Base-by-base conservation (phyloP, 2,888 invertebrate genomes). In the Allacma fusca region DNA sequence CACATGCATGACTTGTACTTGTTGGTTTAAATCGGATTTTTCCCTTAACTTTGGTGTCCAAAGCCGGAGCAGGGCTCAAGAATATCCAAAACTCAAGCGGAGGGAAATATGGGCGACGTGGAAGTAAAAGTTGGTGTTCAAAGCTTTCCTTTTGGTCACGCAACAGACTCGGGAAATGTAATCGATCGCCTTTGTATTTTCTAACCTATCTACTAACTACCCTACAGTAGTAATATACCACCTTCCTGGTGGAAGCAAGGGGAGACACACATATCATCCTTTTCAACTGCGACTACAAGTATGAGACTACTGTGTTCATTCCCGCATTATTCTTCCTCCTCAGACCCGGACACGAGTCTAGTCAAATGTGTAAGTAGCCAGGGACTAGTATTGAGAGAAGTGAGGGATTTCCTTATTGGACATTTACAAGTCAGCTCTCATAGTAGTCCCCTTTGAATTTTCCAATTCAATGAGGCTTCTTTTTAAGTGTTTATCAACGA, bases 141-240 rank as follows among this genome's bases (percentile, higher is more conserved):
- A 68, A 23, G 16, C 40, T 74, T 74, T 64, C 74, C 26, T 65
- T 67, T 28, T 74, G 43, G 74, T 74, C 74, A 74, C 74, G 74
- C 74, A 74, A 74, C 43, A 59, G 40, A 40, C 44, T 19, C 24
- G 65, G 43, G 65, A 62, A 64, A 73, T 73, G 73, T 74, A 65
- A 74, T 74, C 74, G 74, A 74, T 74, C 74, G 73, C 23, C 62
- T 12, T 12, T 24, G 62, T 62, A 24, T 24, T 62, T 62, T 26
- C 62, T 24, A 62, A 21, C 23, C 21, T 50, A 62, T 21, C 24
- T 62, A 62, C 26, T 23, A n/a, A 13, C 26, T 23, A 62, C 24
- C 9, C 24, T 26, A 24, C 62, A 12, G n/a, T n/a, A 5, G 62
- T 24, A n/a, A 50, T 50, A 50, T 50, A n/a, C 19, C 24, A 57